Evolutionary conservation across 1,140 invertebrate species (phyloP).

Genomic region (Watersipora subatra): DNA sequence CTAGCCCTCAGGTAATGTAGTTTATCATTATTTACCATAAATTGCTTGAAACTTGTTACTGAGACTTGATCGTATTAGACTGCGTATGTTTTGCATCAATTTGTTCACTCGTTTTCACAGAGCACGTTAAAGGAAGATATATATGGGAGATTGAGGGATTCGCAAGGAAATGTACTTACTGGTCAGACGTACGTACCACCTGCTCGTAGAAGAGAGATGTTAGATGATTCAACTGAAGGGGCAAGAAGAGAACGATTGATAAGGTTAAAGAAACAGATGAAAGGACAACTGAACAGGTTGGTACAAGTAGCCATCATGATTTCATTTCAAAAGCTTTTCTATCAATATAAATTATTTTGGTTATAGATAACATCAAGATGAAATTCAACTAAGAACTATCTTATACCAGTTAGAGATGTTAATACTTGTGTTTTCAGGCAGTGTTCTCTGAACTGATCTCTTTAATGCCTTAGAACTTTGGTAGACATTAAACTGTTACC

Average conservation of each 20-base stretch:
- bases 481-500: too few relatives aligned
- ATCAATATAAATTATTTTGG: not conserved
- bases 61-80: too few relatives aligned
- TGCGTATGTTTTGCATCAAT: too few relatives aligned
- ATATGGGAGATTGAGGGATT: slow-evolving; percentile 70
- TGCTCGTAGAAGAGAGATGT: slow-evolving; percentile 48
- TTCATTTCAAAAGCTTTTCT: not conserved
- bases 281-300: slow-evolving; percentile 69
- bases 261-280: slow-evolving; percentile 60
- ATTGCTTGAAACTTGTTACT: too few relatives aligned
- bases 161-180: slow-evolving; percentile 59
- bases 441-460: too few relatives aligned
- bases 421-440: too few relatives aligned
- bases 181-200: slow-evolving; percentile 67
- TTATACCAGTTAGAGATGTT: too few relatives aligned
- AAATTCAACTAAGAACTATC: too few relatives aligned
- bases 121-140: slow-evolving; percentile 69
- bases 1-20: too few relatives aligned
- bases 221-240: slow-evolving; percentile 41
- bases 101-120: slow-evolving; percentile 13
- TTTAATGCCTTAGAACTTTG: too few relatives aligned
- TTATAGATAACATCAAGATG: too few relatives aligned
- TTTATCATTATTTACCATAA: too few relatives aligned
- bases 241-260: slow-evolving; percentile 47
- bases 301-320: not conserved